phyloP scores from a whole-genome alignment of 2,797 vertebrate species.

The Poeciliopsis presidionis region DNA sequence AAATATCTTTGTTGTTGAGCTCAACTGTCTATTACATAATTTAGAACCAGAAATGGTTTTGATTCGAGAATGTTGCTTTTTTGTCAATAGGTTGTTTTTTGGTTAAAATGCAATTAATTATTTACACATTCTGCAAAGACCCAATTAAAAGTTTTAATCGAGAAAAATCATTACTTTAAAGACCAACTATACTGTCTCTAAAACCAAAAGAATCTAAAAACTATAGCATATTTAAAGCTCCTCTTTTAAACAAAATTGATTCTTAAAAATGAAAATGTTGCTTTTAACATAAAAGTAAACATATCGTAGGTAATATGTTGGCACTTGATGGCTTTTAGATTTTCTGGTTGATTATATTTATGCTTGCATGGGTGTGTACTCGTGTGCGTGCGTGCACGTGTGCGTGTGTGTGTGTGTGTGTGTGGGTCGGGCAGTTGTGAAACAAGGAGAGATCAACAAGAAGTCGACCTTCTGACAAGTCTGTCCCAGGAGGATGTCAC shows the following conservation, averaged over 20 bases:
- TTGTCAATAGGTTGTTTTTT: background rate
- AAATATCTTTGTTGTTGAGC: no score
- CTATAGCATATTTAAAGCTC: background rate
- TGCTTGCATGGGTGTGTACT: constrained; percentile 13
- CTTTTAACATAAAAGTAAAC: background rate
- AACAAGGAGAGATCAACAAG: constrained; percentile 29
- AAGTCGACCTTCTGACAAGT: constrained; percentile 43
- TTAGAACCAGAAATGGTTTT: background rate
- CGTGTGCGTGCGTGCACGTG: background rate
- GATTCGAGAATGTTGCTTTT: background rate
- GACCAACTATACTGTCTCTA: background rate
- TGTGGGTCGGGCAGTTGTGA: background rate
- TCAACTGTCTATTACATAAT: no score
- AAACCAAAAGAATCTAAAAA: background rate
- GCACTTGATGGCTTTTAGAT: constrained; percentile 20
- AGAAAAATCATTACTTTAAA: background rate
- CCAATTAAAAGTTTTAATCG: background rate
- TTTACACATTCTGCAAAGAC: background rate
- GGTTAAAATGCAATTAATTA: background rate
- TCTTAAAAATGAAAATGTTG: background rate
- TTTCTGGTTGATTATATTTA: constrained; percentile 29
- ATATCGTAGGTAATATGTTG: background rate
- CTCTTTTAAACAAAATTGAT: background rate
- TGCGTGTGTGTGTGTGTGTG: background rate
- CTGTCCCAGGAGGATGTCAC: constrained; percentile 48